Conservation (phyloP, 2,888 invertebrate species). For the Melieria picta region DNA sequence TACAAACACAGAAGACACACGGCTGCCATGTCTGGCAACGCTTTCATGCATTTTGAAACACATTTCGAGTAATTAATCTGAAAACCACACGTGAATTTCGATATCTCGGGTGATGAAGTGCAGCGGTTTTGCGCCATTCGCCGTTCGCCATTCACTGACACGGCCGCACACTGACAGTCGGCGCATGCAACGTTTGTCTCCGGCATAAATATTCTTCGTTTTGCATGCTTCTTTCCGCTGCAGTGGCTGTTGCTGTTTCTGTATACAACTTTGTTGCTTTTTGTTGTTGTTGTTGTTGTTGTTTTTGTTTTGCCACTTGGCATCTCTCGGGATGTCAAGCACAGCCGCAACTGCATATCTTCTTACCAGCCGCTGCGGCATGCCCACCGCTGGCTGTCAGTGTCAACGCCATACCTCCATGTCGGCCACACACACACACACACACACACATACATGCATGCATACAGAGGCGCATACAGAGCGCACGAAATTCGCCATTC, state of each 20-base stretch:
- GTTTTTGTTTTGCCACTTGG: constrained; percentile 3
- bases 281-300: constrained; percentile 8
- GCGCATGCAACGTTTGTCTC: constrained; percentile 16
- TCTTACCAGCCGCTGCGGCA: constrained; percentile 18
- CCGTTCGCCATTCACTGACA: no score
- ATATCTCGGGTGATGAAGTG: constrained; percentile 45
- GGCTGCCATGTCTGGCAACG: constrained; percentile 12
- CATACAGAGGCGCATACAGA: no score
- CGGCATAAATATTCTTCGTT: no score
- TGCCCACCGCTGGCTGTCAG: not conserved
- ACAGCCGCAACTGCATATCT: constrained; percentile 27
- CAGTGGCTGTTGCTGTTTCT: not conserved
- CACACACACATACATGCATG: not conserved
- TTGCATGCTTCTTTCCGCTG: not conserved
- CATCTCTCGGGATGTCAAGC: constrained; percentile 10
- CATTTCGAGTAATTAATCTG: constrained; percentile 47
- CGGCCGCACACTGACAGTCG: not conserved
- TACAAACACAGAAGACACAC: not conserved
- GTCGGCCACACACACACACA: constrained; percentile 6
- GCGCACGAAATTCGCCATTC: no score
- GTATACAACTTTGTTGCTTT: not conserved
- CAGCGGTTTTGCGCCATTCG: not conserved
- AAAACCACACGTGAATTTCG: constrained; percentile 51
- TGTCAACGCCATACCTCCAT: constrained; percentile 16
- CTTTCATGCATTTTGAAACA: constrained; percentile 29